phyloP scores from a whole-genome alignment of 1,140 invertebrate genomes.

The Sinella curviseta region DNA sequence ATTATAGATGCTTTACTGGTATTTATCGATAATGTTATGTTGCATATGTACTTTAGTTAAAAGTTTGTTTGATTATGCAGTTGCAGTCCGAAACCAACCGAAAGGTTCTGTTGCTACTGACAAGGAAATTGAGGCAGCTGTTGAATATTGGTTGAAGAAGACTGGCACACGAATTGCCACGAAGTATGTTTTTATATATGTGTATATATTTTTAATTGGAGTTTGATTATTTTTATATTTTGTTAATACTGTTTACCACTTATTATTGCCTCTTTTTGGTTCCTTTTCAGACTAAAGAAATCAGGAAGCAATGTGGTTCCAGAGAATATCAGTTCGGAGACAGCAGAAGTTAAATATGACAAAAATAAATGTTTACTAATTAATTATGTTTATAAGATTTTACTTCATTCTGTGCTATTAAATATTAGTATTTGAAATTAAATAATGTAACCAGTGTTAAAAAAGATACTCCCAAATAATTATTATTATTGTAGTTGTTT shows the following conservation, averaged over 20 bases:
- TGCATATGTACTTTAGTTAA: neutral
- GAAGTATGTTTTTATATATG: neutral
- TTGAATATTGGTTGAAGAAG: neutral
- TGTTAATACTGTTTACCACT: neutral
- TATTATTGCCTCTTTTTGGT: neutral
- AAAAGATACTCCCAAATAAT: too few species aligned
- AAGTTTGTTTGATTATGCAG: neutral
- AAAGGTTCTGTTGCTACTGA: neutral
- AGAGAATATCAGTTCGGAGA: too few species aligned
- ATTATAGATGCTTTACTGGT: neutral
- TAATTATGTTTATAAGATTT: too few species aligned
- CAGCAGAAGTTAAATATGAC: too few species aligned
- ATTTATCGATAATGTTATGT: neutral
- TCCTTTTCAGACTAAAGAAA: too few species aligned
- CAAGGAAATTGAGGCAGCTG: neutral
- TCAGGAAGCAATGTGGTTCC: too few species aligned
- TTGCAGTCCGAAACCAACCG: neutral
- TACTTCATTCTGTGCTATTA: too few species aligned
- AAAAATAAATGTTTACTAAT: too few species aligned
- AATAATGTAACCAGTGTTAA: too few species aligned
- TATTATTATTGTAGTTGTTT: too few species aligned
- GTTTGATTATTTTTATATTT: neutral
- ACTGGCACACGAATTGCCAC: neutral
- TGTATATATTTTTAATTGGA: too few species aligned
- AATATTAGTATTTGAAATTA: too few species aligned